Conservation (phyloP, 2,113 vertebrate genomes). For the Lepisosteus osseus region DNA sequence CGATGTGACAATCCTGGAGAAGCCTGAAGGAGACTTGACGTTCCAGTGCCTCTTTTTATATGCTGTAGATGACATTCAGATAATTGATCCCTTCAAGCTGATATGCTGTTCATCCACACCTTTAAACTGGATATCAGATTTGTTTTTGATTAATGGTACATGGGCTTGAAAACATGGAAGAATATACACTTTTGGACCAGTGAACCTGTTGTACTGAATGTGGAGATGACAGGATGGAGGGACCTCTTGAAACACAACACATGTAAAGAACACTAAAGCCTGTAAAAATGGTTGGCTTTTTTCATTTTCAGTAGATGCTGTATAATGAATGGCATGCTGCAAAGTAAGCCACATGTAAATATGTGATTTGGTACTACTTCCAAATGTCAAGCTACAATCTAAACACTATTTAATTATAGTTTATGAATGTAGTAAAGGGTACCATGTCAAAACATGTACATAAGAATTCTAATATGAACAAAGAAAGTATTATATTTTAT, state of each 20-base stretch:
- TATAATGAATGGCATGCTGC: background rate
- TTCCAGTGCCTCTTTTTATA: slow-evolving; percentile 77
- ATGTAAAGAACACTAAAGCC: background rate
- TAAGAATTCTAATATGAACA: slow-evolving; percentile 50
- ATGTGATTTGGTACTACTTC: background rate
- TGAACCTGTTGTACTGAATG: slow-evolving; percentile 22
- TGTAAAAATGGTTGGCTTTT: background rate
- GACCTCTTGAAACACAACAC: slow-evolving; percentile 1
- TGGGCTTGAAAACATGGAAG: background rate
- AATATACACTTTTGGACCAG: slow-evolving; percentile 6
- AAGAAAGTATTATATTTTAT: slow-evolving; percentile 58
- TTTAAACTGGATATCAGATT: slow-evolving; percentile 6
- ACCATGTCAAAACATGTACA: slow-evolving; percentile 7
- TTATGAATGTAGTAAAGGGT: slow-evolving; percentile 5
- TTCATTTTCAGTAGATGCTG: background rate
- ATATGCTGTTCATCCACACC: slow-evolving; percentile 8
- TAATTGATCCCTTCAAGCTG: slow-evolving; percentile 26
- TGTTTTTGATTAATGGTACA: slow-evolving; percentile 17
- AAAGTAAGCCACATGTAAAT: background rate
- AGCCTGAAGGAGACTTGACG: slow-evolving; percentile 61
- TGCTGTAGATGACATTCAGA: slow-evolving; percentile 27
- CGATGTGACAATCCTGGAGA: slow-evolving; percentile 72
- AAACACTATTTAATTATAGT: background rate
- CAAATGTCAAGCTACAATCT: background rate
- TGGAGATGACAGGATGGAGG: background rate